phyloP scores from a whole-genome alignment of 2,888 invertebrate genomes.

The Orchesella flavescens region DNA sequence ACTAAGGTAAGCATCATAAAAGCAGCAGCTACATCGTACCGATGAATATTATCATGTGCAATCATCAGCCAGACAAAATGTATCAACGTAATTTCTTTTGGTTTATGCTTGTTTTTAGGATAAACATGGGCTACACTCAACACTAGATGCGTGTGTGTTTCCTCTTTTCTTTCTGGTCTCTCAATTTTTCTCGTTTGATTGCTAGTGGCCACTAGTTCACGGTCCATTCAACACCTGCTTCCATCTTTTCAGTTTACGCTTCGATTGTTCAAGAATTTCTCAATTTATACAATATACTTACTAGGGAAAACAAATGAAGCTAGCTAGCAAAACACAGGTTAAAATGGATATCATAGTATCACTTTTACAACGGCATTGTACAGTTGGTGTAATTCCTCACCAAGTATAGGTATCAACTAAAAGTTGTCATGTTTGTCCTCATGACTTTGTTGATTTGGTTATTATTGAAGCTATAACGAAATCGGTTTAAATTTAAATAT shows the following conservation, averaged over 20 bases:
- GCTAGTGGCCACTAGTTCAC: conserved; percentile 63
- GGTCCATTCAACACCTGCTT: conserved; percentile 68
- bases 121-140: not conserved
- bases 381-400: too few species aligned
- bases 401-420: too few species aligned
- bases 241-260: conserved; percentile 48
- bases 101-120: conserved; percentile 48
- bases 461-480: too few species aligned
- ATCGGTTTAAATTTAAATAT: too few species aligned
- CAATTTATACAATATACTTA: too few species aligned
- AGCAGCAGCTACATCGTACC: not conserved
- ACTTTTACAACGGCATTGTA: too few species aligned
- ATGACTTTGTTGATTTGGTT: too few species aligned
- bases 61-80: conserved; percentile 36
- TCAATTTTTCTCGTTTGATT: conserved; percentile 47
- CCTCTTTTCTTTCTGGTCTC: conserved; percentile 39
- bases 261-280: too few species aligned
- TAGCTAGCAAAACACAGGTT: not conserved
- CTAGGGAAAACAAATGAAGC: too few species aligned
- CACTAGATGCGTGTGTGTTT: conserved; percentile 29
- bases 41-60: conserved; percentile 19
- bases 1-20: not conserved
- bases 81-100: conserved; percentile 12
- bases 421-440: too few species aligned
- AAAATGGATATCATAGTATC: too few species aligned